Conservation (phyloP, 2,797 vertebrate species). For the Syndactyla subalaris region DNA sequence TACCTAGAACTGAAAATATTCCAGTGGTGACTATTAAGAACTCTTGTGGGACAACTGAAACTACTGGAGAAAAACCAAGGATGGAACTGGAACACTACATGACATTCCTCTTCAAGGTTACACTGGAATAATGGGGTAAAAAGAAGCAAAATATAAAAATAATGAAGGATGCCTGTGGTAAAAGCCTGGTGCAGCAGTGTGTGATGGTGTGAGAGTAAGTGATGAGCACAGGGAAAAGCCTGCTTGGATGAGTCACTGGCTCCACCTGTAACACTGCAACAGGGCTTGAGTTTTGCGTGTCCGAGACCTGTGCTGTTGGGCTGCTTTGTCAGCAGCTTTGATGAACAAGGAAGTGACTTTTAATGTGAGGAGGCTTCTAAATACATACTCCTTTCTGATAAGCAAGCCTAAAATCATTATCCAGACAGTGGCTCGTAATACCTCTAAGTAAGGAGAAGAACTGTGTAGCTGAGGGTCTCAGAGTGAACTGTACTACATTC, state of each 20-base stretch:
- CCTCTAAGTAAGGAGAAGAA: background rate
- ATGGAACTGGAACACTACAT: background rate
- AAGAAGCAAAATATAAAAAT: background rate
- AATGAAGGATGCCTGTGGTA: background rate
- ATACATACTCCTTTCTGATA: background rate
- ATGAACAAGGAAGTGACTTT: background rate
- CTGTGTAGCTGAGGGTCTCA: accelerated
- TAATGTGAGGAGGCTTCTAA: no score
- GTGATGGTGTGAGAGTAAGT: accelerated
- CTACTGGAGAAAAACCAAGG: background rate
- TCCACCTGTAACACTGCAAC: accelerated
- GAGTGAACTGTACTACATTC: background rate
- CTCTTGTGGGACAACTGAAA: background rate
- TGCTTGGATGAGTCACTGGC: accelerated
- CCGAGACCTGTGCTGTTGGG: accelerated
- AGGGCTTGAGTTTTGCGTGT: background rate
- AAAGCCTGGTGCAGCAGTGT: accelerated
- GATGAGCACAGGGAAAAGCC: background rate
- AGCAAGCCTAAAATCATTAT: background rate
- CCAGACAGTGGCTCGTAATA: no score
- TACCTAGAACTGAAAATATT: background rate
- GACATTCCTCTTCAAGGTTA: accelerated
- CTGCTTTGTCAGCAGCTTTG: background rate
- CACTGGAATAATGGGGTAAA: accelerated
- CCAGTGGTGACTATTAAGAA: background rate